phyloP scores from a whole-genome alignment of 2,888 invertebrate species.

The Netelia fuscicornis region DNA sequence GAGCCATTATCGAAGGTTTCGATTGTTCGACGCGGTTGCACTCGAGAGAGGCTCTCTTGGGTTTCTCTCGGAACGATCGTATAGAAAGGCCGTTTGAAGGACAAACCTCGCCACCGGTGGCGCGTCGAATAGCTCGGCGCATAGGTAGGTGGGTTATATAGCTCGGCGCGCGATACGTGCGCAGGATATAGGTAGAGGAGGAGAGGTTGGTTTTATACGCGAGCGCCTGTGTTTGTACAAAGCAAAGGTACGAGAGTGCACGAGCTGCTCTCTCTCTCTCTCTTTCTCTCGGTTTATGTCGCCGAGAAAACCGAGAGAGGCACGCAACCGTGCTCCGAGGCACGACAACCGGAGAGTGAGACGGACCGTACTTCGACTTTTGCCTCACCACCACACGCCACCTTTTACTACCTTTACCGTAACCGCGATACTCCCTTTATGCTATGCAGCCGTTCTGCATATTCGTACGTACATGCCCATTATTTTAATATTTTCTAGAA shows the following conservation, averaged over 20 bases:
- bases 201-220: not conserved
- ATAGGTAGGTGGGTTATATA: conserved; percentile 54
- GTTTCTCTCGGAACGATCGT: conserved; percentile 70
- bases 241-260: conserved; percentile 31
- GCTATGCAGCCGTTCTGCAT: conserved; percentile 1
- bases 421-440: conserved; percentile 35
- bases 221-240: conserved; percentile 4
- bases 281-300: conserved; percentile 21
- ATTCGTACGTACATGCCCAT: conserved; percentile 4
- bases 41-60: conserved; percentile 38
- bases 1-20: conserved; percentile 5
- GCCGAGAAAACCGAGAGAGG: conserved; percentile 16
- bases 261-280: conserved; percentile 31
- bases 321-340: conserved; percentile 33
- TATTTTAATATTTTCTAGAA: not conserved
- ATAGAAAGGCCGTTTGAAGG: conserved; percentile 82
- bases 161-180: conserved; percentile 60
- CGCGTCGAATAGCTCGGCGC: conserved; percentile 66
- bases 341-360: conserved; percentile 27
- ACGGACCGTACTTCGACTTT: conserved; percentile 14
- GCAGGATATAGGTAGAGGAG: conserved; percentile 11
- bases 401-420: conserved; percentile 75
- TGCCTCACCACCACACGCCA: conserved; percentile 42
- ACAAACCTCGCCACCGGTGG: conserved; percentile 80
- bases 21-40: conserved; percentile 29